phyloP scores from a whole-genome alignment of 2,888 invertebrate species.

The Brachyopa scutellaris region DNA sequence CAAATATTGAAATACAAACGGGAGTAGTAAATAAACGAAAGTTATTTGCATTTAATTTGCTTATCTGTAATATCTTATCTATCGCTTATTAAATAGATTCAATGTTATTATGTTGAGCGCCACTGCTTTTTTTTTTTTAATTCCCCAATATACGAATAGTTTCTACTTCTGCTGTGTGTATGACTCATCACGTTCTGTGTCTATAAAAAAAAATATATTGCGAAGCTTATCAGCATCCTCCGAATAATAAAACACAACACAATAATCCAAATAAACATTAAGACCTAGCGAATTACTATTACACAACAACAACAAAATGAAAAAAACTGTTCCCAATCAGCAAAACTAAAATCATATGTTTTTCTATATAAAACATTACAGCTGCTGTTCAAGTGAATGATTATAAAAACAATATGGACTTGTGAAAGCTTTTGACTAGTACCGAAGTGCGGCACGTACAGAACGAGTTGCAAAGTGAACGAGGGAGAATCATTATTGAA shows the following conservation, averaged over 20 bases:
- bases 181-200: neutral
- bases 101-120: neutral
- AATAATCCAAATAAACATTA: neutral
- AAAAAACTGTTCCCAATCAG: no score
- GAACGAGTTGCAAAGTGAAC: neutral
- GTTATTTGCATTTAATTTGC: constrained; percentile 22
- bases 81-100: constrained; percentile 15
- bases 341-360: no score
- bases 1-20: constrained; percentile 1
- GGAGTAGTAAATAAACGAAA: constrained; percentile 5
- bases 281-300: neutral
- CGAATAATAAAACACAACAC: neutral
- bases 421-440: constrained; percentile 20
- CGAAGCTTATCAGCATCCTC: neutral
- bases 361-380: neutral
- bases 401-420: constrained; percentile 34
- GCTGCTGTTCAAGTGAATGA: constrained; percentile 19
- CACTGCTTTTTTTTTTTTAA: neutral
- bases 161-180: neutral
- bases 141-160: neutral
- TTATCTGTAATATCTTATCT: constrained; percentile 23
- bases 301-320: constrained; percentile 2
- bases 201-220: no score
- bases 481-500: neutral
- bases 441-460: neutral